Evolutionary conservation across 2,888 invertebrate genomes (phyloP).

Genomic region (Erebia palarica): DNA sequence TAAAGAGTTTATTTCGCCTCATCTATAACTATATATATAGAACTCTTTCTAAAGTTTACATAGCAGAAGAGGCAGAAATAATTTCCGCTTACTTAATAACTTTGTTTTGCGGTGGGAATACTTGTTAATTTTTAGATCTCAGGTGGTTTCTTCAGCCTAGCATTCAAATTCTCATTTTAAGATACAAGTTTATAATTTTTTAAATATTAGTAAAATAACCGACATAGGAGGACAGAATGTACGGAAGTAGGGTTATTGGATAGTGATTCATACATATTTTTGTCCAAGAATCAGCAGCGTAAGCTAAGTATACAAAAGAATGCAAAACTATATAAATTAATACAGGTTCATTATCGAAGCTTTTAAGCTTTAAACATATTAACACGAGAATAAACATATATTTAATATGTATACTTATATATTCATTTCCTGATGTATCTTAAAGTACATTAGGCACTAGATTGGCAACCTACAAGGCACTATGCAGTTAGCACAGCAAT

Average conservation of each 20-base stretch:
- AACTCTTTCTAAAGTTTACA: conserved; percentile 42
- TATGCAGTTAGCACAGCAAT: conserved; percentile 82
- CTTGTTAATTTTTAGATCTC: conserved; percentile 68
- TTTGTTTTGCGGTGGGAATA: conserved; percentile 78
- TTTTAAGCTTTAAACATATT: conserved; percentile 44
- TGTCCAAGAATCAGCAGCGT: conserved; percentile 23
- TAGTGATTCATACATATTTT: conserved; percentile 19
- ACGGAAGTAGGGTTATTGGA: conserved; percentile 27
- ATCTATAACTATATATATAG: conserved; percentile 42
- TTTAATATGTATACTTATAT: conserved; percentile 33
- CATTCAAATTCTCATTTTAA: conserved; percentile 51
- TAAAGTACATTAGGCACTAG: conserved; percentile 79
- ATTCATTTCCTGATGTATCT: conserved; percentile 48
- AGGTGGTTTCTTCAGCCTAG: conserved; percentile 72
- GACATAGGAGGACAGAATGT: conserved; percentile 35
- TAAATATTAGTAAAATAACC: conserved; percentile 39
- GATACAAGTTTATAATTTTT: conserved; percentile 39
- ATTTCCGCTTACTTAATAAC: conserved; percentile 66
- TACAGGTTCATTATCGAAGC: conserved; percentile 35
- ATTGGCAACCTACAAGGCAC: conserved; percentile 84
- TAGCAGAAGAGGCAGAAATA: conserved; percentile 51
- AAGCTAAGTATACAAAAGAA: conserved; percentile 32
- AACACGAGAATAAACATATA: conserved; percentile 45
- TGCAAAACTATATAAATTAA: conserved; percentile 13
- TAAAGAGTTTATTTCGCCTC: conserved; percentile 50